phyloP scores from a whole-genome alignment of 1,140 invertebrate species.

The Batillaria attramentaria region DNA sequence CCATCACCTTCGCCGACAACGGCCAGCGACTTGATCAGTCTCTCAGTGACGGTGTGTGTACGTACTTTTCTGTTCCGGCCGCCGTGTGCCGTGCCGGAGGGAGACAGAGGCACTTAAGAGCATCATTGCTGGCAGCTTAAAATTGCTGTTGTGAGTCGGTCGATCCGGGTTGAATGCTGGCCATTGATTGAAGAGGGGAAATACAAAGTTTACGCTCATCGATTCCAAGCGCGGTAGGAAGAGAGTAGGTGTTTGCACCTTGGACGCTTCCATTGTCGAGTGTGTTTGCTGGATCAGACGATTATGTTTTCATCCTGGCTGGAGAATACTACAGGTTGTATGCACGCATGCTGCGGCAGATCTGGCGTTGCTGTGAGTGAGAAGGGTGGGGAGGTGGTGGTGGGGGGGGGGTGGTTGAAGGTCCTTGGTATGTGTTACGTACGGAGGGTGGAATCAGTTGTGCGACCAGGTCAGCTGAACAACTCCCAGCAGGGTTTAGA shows the following conservation, averaged over 20 bases:
- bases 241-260: conserved; percentile 7
- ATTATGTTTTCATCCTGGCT: neutral
- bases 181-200: conserved; percentile 22
- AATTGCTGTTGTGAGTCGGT: too few species aligned
- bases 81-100: too few species aligned
- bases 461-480: too few species aligned
- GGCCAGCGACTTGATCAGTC: too few species aligned
- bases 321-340: neutral
- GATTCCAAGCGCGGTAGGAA: conserved; percentile 12
- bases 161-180: conserved; percentile 11
- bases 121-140: too few species aligned
- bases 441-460: too few species aligned
- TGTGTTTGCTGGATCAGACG: conserved; percentile 19
- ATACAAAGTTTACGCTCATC: conserved; percentile 22
- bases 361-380: neutral
- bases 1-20: too few species aligned
- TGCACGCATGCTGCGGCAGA: neutral
- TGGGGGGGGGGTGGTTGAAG: neutral
- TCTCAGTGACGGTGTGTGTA: too few species aligned
- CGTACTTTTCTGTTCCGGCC: too few species aligned
- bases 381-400: neutral
- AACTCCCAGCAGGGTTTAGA: too few species aligned
- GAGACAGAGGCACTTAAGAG: too few species aligned
- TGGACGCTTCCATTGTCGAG: neutral
- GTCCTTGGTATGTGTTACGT: too few species aligned